Percentiles rank a stretch among this genome's conserved stretches.
Conservation (phyloP, 2,888 invertebrate genomes). For the Selenia dentaria region DNA sequence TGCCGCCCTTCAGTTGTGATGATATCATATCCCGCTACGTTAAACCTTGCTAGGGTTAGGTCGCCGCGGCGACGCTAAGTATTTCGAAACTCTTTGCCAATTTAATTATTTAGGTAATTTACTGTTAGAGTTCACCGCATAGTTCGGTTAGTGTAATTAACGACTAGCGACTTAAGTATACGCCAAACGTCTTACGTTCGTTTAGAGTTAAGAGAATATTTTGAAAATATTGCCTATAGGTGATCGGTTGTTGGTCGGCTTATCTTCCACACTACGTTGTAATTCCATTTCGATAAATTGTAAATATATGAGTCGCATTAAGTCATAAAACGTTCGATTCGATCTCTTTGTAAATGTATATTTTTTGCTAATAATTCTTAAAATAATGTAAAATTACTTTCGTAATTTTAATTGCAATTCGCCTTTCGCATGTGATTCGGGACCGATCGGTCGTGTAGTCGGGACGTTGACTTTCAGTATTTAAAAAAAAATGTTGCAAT, state of each 20-base stretch:
- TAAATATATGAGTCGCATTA: conserved; percentile 82
- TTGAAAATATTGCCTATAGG: conserved; percentile 83
- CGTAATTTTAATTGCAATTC: conserved; percentile 45
- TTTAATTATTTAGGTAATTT: conserved; percentile 83
- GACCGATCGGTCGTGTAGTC: conserved; percentile 37
- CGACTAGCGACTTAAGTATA: conserved; percentile 83
- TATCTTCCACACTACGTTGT: conserved; percentile 78
- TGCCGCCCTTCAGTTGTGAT: conserved; percentile 83
- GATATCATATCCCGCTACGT: conserved; percentile 91
- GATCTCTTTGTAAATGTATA: conserved; percentile 84
- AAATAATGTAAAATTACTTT: conserved; percentile 44
- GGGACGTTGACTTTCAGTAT: conserved; percentile 54
- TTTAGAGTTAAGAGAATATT: conserved; percentile 76
- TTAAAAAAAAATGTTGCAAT: conserved; percentile 76
- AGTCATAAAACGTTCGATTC: conserved; percentile 80
- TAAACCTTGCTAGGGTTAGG: conserved; percentile 80
- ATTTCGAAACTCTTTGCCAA: conserved; percentile 85
- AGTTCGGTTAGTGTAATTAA: conserved; percentile 82
- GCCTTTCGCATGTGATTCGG: conserved; percentile 51
- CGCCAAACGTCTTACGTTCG: conserved; percentile 85
- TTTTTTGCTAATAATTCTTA: conserved; percentile 74
- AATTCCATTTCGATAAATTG: conserved; percentile 83
- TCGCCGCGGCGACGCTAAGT: conserved; percentile 80
- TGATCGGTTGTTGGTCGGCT: conserved; percentile 68
- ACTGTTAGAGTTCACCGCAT: conserved; percentile 81